Conservation (phyloP, 2,888 invertebrate species). For the Nasonia oneida region DNA sequence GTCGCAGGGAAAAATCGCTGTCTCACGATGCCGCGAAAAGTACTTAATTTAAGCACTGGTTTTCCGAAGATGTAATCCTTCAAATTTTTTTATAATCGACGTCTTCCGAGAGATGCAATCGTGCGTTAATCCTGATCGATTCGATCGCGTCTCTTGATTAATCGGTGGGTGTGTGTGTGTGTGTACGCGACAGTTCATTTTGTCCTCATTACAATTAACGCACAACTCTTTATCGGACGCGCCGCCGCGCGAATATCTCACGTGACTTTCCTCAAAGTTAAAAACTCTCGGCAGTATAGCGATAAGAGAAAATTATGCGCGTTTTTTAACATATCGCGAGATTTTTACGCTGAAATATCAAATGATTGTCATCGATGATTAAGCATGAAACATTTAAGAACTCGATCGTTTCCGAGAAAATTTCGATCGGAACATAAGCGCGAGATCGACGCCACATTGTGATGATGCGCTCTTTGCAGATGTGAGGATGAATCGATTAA, state of each 20-base stretch:
- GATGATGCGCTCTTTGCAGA: not conserved
- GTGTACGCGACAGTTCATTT: no score
- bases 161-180: no score
- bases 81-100: not conserved
- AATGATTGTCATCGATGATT: no score
- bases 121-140: no score
- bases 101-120: no score
- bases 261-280: not conserved
- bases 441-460: no score
- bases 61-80: not conserved
- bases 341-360: no score
- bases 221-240: no score
- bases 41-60: not conserved
- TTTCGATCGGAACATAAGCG: not conserved
- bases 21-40: constrained; percentile 2
- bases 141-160: no score
- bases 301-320: not conserved
- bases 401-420: not conserved
- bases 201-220: no score
- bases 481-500: not conserved
- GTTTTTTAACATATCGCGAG: not conserved
- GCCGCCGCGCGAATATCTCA: no score
- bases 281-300: no score
- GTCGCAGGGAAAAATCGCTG: not conserved
- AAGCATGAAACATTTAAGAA: not conserved